A percentile compares a stretch with the other conserved stretches of the same genome.
Evolutionary conservation across 2,113 vertebrate genomes (phyloP).

Genomic region (Okapia johnstoni): DNA sequence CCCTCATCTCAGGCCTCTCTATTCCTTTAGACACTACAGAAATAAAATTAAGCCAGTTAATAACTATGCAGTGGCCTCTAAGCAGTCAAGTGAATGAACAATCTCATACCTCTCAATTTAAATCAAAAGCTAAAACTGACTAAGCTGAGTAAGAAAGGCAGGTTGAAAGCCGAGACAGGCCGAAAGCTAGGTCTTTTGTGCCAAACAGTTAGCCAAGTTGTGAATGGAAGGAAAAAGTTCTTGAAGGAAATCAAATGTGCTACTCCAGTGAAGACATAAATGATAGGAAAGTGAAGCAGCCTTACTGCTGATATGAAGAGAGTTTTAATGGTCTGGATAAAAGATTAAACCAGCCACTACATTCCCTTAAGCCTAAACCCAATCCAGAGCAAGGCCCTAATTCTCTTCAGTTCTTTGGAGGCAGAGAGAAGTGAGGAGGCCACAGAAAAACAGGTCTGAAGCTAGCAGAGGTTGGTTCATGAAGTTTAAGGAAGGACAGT

Average conservation of each 20-base stretch:
- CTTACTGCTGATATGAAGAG: background rate
- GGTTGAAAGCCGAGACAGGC: background rate
- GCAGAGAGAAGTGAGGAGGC: background rate
- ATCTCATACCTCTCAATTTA: background rate
- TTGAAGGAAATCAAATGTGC: background rate
- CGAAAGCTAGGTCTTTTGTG: background rate
- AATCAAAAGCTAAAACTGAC: background rate
- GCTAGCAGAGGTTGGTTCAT: background rate
- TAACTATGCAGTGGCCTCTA: background rate
- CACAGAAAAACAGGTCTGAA: background rate
- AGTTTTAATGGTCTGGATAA: background rate
- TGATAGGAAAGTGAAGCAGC: background rate
- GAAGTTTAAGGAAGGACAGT: background rate
- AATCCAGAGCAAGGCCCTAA: background rate
- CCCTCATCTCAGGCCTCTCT: background rate
- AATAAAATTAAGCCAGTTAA: background rate
- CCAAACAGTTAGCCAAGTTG: background rate
- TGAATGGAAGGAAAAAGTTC: background rate
- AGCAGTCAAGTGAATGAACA: background rate
- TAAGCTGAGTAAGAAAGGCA: background rate
- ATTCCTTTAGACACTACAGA: background rate
- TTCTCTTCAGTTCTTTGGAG: background rate
- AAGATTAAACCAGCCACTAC: background rate
- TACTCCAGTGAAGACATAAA: background rate
- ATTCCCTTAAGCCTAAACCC: background rate